phyloP scores from a whole-genome alignment of 2,888 invertebrate genomes.

The Amphimallon solstitiale region DNA sequence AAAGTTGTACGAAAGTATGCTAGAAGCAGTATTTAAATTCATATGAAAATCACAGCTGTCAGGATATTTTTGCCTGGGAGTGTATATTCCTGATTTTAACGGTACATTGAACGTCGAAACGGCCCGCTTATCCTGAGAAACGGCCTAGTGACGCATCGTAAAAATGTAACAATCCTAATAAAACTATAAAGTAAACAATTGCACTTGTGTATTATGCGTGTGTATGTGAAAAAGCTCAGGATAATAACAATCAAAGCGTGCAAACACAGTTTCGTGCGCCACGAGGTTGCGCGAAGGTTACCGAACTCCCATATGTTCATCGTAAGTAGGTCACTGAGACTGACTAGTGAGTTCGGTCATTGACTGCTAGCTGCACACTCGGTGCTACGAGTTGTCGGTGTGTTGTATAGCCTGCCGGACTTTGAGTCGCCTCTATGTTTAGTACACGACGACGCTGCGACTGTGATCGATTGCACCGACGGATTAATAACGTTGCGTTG shows the following conservation, averaged over 20 bases:
- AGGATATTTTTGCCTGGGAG: not conserved
- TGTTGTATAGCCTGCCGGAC: slow-evolving; percentile 53
- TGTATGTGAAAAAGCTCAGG: slow-evolving; percentile 40
- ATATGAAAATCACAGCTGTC: not conserved
- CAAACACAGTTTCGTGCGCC: slow-evolving; percentile 45
- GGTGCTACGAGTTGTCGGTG: slow-evolving; percentile 42
- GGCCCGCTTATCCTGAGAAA: slow-evolving; percentile 28
- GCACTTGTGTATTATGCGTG: slow-evolving; percentile 34
- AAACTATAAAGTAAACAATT: slow-evolving; percentile 32
- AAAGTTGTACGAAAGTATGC: too few species aligned
- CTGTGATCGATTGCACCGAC: slow-evolving; percentile 17
- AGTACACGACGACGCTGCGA: slow-evolving; percentile 20
- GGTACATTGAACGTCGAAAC: slow-evolving; percentile 28
- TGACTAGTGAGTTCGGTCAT: slow-evolving; percentile 62
- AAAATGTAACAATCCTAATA: slow-evolving; percentile 32
- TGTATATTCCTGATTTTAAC: slow-evolving; percentile 27
- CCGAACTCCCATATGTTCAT: slow-evolving; percentile 59
- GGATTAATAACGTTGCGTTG: slow-evolving; percentile 14
- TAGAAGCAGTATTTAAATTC: not conserved
- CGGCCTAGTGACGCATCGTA: slow-evolving; percentile 30
- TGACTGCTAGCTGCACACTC: slow-evolving; percentile 52
- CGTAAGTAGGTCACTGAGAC: slow-evolving; percentile 64
- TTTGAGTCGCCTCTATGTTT: slow-evolving; percentile 44
- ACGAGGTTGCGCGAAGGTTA: slow-evolving; percentile 49
- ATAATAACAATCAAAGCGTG: slow-evolving; percentile 44